A percentile compares a stretch with the other conserved stretches of the same genome.
These are phyloP conservation scores for Pristionchus fissidentatus DNA, from an alignment of 2,888 invertebrate genomes.

Conservation along the genomic window DNA sequence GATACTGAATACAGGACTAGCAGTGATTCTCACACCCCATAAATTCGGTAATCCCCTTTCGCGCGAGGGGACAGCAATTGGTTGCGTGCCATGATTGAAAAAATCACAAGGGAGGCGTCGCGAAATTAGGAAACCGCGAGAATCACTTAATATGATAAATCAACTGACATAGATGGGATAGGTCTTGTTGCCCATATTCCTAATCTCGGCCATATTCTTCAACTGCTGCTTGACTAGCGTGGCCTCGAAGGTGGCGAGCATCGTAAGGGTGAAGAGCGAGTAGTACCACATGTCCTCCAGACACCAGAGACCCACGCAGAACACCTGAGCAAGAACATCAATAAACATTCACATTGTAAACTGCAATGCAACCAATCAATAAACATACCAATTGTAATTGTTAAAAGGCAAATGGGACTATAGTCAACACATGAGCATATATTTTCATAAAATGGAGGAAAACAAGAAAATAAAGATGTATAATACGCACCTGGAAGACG, in stretches of 20 bases:
- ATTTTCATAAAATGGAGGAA: background rate
- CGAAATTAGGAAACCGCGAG: background rate
- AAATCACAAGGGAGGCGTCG: background rate
- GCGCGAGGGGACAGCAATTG: too few relatives aligned
- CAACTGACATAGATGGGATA: constrained; percentile 85
- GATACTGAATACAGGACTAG: too few relatives aligned
- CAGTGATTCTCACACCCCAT: too few relatives aligned
- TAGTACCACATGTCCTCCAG: constrained; percentile 84
- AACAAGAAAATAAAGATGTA: background rate
- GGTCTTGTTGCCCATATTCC: constrained; percentile 99
- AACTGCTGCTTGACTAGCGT: constrained; percentile 98
- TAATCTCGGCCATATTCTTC: constrained; percentile 96
- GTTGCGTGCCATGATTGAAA: background rate
- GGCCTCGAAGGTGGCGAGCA: constrained; percentile 83
- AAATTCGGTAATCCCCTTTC: too few relatives aligned
- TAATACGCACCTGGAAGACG: constrained; percentile 86
- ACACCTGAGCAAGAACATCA: constrained; percentile 80
- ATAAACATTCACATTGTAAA: background rate
- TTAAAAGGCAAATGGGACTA: too few relatives aligned
- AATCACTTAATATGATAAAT: too few relatives aligned
- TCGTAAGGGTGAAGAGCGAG: constrained; percentile 73
- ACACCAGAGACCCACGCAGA: constrained; percentile 98
- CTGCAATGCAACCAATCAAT: background rate
- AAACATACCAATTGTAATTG: background rate
- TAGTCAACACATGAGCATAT: background rate